phyloP scores from a whole-genome alignment of 2,113 vertebrate species.

The Lophius piscatorius region DNA sequence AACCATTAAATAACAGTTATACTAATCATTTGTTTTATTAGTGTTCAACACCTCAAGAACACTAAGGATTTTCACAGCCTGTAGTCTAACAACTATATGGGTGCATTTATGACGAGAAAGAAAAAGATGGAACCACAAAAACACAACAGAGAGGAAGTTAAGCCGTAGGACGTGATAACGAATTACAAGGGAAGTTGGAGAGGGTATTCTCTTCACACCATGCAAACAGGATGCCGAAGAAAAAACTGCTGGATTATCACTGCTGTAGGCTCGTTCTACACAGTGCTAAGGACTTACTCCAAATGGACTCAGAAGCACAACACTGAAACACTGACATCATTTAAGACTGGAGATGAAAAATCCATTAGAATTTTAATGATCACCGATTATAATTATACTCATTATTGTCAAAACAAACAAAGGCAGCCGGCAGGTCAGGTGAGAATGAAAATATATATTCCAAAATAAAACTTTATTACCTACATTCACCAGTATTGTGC shows the following conservation, averaged over 20 bases:
- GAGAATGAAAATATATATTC: neutral
- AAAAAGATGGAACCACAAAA: neutral
- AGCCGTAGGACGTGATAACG: neutral
- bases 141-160: slow-evolving; percentile 5
- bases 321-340: neutral
- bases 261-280: slow-evolving; percentile 23
- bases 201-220: slow-evolving; percentile 31
- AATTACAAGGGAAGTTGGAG: slow-evolving; percentile 12
- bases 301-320: slow-evolving; percentile 21
- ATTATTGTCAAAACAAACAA: too few relatives aligned
- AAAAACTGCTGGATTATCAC: slow-evolving; percentile 54
- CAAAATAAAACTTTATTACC: neutral
- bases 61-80: neutral
- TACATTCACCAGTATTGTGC: neutral
- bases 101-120: neutral
- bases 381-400: too few relatives aligned
- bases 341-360: too few relatives aligned
- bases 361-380: too few relatives aligned
- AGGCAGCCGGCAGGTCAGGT: neutral
- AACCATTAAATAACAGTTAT: too few relatives aligned
- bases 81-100: neutral
- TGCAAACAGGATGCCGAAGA: slow-evolving; percentile 77
- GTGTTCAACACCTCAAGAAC: neutral
- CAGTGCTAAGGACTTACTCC: slow-evolving; percentile 37
- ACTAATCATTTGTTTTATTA: too few relatives aligned